Evolutionary conservation across 1,140 invertebrate genomes (phyloP), one percentile per base, ranked within the genome.

Genomic region (Eueides isabella): DNA sequence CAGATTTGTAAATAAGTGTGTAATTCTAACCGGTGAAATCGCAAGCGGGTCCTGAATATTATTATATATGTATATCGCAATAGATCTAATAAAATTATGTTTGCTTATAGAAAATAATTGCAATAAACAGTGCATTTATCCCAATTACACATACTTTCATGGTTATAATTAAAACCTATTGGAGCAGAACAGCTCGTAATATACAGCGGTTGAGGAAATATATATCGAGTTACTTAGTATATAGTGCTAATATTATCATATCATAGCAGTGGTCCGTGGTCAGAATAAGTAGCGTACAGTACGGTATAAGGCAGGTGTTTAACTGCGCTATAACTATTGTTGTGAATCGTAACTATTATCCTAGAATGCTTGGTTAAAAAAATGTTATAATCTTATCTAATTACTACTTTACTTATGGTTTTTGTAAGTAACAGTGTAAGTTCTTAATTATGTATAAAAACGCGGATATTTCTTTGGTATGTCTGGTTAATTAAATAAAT

Each of bases 261-360:
- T 29, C 28, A 31, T 55, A 33, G 31, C 29, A 14, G 19, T 33
- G 66, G 66, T 55, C 61, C 5, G 41, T 61, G 16, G 67, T 48
- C 44, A 44, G 16, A 2, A 19, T 19, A 74, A 65, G 29, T 63
- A 71, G 68, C 35, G 48, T 38, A 72, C 41, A 41, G 23, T 63
- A 73, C 65, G 63, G 71, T 73, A 73, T 63, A 68, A 48, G 65
- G 62, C 65, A 73, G 72, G 72, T 74, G 72, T 74, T 33, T 74
- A 48, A 74, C 67, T 74, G 72, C 67, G 61, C 55, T 69, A 55
- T 26, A 68, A 74, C 33, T n/a, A 65, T 69, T 64, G 66, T 48
- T 63, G 55, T 26, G 33, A 55, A 69, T 12, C 67, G 48, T 65
- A 55, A 35, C 62, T 31, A 55, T 69, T 69, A 61, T 69, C 28